phyloP scores from a whole-genome alignment of 2,888 invertebrate species.

The Eilema depressum region DNA sequence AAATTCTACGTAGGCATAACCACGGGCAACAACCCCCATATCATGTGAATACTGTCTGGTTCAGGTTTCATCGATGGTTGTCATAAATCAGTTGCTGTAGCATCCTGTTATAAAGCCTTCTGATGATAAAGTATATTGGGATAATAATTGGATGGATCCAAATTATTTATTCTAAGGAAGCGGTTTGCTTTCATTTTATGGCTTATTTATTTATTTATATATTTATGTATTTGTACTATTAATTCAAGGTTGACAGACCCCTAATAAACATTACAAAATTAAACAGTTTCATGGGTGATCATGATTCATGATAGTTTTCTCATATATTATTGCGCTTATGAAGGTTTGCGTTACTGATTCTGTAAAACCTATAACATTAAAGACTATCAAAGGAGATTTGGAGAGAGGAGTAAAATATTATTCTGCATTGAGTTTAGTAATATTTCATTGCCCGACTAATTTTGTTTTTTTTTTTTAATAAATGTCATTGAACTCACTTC shows the following conservation, averaged over 20 bases:
- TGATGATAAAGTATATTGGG: conserved; percentile 4
- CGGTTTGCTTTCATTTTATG: neutral
- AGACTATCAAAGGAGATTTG: neutral
- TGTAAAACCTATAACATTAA: neutral
- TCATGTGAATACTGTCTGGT: neutral
- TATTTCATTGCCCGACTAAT: neutral
- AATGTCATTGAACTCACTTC: neutral
- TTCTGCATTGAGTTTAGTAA: neutral
- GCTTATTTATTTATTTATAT: neutral
- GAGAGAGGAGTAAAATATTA: neutral
- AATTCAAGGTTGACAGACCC: neutral
- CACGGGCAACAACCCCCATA: neutral
- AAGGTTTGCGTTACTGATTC: neutral
- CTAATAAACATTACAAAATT: neutral
- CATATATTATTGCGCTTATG: neutral
- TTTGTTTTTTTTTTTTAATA: neutral
- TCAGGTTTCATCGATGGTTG: neutral
- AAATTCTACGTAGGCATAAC: neutral
- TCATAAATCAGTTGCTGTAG: neutral
- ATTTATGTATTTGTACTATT: neutral
- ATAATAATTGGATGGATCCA: neutral
- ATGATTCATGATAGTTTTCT: neutral
- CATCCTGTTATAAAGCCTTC: neutral
- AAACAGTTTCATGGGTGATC: neutral
- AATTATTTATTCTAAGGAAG: neutral